These are phyloP conservation scores for Momotus momota DNA, from an alignment of 2,797 vertebrate genomes.

Conservation along the genomic window DNA sequence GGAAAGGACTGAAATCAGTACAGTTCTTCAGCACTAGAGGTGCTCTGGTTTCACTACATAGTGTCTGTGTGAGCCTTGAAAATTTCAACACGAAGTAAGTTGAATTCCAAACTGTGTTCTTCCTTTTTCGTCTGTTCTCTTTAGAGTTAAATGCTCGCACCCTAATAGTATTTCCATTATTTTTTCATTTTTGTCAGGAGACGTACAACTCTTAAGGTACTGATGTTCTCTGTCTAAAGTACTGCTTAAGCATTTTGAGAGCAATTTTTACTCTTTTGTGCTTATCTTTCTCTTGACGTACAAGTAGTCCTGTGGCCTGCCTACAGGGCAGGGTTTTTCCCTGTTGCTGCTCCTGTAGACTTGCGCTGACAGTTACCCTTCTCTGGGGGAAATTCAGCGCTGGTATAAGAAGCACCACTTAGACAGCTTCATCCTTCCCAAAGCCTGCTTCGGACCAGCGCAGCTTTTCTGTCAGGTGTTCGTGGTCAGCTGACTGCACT, in stretches of 20 bases:
- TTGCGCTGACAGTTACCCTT: background rate
- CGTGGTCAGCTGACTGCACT: background rate
- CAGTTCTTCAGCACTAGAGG: background rate
- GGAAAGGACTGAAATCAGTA: background rate
- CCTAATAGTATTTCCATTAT: background rate
- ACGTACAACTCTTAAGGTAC: background rate
- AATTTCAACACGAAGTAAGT: background rate
- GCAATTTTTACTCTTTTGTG: background rate
- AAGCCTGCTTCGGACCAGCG: accelerated
- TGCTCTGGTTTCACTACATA: background rate
- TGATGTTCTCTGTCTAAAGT: background rate
- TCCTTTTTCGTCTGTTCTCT: background rate
- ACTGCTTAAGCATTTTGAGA: background rate
- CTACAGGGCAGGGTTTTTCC: background rate
- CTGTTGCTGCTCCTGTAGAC: background rate
- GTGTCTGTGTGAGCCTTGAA: background rate
- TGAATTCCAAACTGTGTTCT: background rate
- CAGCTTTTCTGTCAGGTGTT: background rate
- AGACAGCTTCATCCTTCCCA: background rate
- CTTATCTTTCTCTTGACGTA: background rate
- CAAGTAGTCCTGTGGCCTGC: background rate
- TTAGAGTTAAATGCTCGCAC: background rate
- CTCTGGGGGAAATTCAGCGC: background rate
- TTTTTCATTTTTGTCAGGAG: background rate
- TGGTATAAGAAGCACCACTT: background rate